phyloP scores from a whole-genome alignment of 2,888 invertebrate species.

The Monoplex corrugatus region DNA sequence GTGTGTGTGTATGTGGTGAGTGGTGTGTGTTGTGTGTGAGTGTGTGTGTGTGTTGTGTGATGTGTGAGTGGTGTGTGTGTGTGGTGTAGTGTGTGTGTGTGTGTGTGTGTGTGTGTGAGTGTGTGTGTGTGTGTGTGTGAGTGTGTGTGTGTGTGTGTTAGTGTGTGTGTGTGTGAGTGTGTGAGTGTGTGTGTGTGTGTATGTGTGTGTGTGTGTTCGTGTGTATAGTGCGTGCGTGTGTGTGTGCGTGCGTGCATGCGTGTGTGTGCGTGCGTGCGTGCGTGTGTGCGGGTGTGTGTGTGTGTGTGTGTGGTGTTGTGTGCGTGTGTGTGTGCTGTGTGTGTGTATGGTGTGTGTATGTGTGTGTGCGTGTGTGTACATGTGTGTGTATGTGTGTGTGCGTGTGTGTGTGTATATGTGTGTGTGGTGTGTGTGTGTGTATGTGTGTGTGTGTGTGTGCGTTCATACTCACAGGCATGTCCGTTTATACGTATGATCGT shows the following conservation, averaged over 20 bases:
- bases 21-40: constrained; percentile 3
- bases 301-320: too few relatives aligned
- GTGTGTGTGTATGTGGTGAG: not conserved
- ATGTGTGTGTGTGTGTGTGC: not conserved
- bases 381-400: too few relatives aligned
- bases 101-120: not conserved
- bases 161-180: not conserved
- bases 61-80: not conserved
- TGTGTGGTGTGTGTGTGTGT: too few relatives aligned
- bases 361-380: not conserved
- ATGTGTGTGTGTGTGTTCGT: not conserved
- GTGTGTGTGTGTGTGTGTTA: not conserved
- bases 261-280: not conserved
- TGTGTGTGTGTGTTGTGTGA: too few relatives aligned
- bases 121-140: not conserved
- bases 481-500: not conserved
- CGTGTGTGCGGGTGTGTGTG: too few relatives aligned
- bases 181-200: too few relatives aligned
- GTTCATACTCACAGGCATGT: not conserved
- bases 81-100: constrained; percentile 12
- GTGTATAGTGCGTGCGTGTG: too few relatives aligned
- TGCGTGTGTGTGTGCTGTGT: too few relatives aligned
- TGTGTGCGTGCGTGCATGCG: not conserved
- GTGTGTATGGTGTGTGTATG: too few relatives aligned
- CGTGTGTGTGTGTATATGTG: not conserved